These are phyloP conservation scores for Callospermophilus lateralis DNA, from an alignment of 2,113 vertebrate species.

Conservation along the genomic window DNA sequence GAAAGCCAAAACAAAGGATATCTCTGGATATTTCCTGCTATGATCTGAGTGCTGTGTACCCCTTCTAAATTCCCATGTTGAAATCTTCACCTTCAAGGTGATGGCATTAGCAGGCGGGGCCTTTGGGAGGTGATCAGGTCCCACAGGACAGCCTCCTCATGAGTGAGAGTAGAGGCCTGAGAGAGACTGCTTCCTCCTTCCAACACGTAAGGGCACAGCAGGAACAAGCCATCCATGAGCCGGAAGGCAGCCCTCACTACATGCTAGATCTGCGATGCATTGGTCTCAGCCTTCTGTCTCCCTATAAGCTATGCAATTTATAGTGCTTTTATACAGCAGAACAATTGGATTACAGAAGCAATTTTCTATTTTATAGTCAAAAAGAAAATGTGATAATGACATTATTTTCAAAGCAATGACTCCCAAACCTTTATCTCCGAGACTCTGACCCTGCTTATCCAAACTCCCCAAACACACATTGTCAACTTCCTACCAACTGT, in stretches of 20 bases:
- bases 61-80: background rate
- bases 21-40: background rate
- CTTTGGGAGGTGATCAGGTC: background rate
- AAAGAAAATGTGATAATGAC: background rate
- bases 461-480: background rate
- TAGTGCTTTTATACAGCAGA: background rate
- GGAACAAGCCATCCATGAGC: background rate
- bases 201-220: background rate
- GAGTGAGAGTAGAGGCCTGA: background rate
- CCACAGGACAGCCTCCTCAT: background rate
- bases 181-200: background rate
- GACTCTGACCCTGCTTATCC: background rate
- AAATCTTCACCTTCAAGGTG: background rate
- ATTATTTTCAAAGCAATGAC: slow-evolving; percentile 43
- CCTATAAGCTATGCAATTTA: background rate
- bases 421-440: slow-evolving; percentile 6
- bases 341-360: background rate
- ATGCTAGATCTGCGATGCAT: background rate
- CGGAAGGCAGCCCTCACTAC: background rate
- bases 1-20: background rate
- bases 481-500: background rate
- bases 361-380: slow-evolving; percentile 44
- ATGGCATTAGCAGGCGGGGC: background rate
- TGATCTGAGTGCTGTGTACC: background rate
- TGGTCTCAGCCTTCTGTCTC: background rate